Evolutionary conservation across 2,797 vertebrate genomes (phyloP).

Genomic region (Cyclura pinguis): DNA sequence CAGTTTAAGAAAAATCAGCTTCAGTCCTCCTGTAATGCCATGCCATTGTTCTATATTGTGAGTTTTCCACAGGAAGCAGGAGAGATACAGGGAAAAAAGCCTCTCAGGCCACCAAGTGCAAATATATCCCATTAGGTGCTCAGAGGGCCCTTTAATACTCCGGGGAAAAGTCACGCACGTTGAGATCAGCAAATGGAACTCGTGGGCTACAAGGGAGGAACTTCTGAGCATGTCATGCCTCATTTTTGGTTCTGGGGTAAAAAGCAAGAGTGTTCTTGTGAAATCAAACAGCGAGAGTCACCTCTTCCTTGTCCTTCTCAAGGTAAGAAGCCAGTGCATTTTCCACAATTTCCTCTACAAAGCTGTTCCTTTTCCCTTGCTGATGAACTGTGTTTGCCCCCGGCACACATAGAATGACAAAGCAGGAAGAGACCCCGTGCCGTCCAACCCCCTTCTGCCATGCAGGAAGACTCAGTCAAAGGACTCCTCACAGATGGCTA

Average conservation of each 20-base stretch:
- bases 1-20: background rate
- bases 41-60: background rate
- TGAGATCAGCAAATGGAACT: background rate
- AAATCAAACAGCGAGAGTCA: background rate
- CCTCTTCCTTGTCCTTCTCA: no score
- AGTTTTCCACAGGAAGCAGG: background rate
- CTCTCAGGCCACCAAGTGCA: background rate
- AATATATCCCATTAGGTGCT: background rate
- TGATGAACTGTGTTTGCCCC: background rate
- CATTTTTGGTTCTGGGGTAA: background rate
- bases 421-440: no score
- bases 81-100: background rate
- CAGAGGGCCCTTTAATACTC: background rate
- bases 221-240: background rate
- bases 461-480: no score
- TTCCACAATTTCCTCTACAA: background rate
- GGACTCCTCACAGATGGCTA: no score
- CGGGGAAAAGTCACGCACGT: background rate
- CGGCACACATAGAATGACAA: no score
- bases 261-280: background rate
- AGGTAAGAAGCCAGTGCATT: background rate
- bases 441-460: no score
- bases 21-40: background rate
- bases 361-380: background rate
- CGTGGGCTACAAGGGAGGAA: background rate